Evolutionary conservation across 2,888 invertebrate species (phyloP).

Genomic region (Drosophila lacicola): DNA sequence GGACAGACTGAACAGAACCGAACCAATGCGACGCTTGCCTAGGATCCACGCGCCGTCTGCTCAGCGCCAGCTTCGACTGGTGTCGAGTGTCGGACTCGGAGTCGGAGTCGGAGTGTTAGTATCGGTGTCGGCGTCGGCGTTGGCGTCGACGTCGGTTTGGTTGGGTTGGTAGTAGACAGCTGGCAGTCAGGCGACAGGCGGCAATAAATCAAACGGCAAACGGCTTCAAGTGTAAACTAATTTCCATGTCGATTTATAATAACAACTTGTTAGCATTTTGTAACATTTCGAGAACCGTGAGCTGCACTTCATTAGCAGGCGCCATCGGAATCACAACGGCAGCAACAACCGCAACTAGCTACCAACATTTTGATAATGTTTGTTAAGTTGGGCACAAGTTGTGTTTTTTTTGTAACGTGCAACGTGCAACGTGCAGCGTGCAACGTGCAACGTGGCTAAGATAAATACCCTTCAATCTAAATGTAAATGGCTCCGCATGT

Average conservation of each 20-base stretch:
- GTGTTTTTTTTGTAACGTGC: constrained; percentile 7
- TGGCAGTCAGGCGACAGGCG: constrained; percentile 80
- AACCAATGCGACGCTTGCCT: constrained; percentile 46
- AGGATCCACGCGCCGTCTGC: constrained; percentile 74
- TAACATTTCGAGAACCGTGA: constrained; percentile 57
- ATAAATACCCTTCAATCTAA: constrained; percentile 82
- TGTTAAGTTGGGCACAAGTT: constrained; percentile 38
- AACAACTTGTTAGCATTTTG: constrained; percentile 81
- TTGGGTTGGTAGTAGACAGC: constrained; percentile 73
- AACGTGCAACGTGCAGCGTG: constrained; percentile 29
- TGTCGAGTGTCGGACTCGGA: constrained; percentile 38
- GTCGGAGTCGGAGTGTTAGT: constrained; percentile 29
- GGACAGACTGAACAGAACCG: constrained; percentile 42
- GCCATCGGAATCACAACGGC: constrained; percentile 61
- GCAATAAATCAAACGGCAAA: constrained; percentile 79
- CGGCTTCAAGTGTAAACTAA: constrained; percentile 84
- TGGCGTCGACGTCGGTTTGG: constrained; percentile 30
- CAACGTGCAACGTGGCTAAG: constrained; percentile 61
- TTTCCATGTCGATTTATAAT: constrained; percentile 83
- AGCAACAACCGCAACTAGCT: neutral
- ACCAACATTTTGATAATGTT: constrained; percentile 59
- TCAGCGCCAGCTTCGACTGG: constrained; percentile 37
- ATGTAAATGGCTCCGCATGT: constrained; percentile 83
- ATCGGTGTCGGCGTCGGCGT: constrained; percentile 14
- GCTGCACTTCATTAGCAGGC: constrained; percentile 73